Evolutionary conservation across 2,113 vertebrate genomes (phyloP).

Genomic region (Psilopogon haemacephalus): DNA sequence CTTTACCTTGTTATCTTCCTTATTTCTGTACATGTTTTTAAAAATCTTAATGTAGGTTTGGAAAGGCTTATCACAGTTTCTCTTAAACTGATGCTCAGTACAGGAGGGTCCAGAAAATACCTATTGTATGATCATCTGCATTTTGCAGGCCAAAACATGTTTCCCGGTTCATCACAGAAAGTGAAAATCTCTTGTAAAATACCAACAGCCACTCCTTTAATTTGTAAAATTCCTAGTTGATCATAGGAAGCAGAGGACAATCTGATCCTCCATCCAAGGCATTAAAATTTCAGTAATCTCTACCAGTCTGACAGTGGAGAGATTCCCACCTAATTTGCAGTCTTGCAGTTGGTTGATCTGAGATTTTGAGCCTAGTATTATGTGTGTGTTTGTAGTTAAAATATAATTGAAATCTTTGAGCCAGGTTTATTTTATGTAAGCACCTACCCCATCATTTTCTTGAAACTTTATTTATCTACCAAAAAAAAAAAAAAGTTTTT

Average conservation of each 20-base stretch:
- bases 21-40: not conserved
- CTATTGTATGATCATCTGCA: not conserved
- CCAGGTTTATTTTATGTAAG: not conserved
- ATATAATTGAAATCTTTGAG: not conserved
- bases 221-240: not conserved
- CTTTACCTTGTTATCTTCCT: not conserved
- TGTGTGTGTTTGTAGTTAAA: not conserved
- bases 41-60: not conserved
- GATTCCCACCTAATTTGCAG: not conserved
- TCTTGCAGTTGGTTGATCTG: not conserved
- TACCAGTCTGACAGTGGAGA: not conserved
- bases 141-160: not conserved
- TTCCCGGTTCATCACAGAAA: not conserved
- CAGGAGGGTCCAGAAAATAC: not conserved
- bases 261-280: not conserved
- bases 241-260: not conserved
- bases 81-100: not conserved
- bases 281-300: constrained; percentile 1
- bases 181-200: not conserved
- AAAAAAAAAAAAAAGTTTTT: not conserved
- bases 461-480: not conserved
- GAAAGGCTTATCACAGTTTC: not conserved
- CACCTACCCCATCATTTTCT: fast-evolving
- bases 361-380: not conserved
- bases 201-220: not conserved